Percentiles rank a stretch among this genome's conserved stretches.
Evolutionary conservation across 2,113 vertebrate genomes (phyloP).

Genomic region (Piaya cayana): DNA sequence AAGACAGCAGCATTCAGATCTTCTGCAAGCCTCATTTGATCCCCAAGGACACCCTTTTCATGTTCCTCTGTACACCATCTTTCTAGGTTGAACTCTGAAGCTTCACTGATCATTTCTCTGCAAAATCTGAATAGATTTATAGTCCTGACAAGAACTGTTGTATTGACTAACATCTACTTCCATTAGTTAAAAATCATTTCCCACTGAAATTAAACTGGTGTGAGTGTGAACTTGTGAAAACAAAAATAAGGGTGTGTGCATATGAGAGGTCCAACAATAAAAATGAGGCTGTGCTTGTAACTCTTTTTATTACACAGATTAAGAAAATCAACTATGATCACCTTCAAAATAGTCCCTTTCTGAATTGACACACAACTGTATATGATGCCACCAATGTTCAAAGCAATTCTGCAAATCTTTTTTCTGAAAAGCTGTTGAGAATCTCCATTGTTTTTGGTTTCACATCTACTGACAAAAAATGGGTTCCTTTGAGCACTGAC

Average conservation of each 20-base stretch:
- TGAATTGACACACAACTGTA: no score
- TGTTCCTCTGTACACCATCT: background rate
- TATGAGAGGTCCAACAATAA: no score
- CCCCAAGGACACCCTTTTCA: background rate
- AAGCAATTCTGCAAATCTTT: no score
- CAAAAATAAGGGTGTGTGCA: background rate
- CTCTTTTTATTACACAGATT: no score
- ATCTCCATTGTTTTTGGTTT: no score
- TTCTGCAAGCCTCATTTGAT: background rate
- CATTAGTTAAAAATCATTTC: background rate
- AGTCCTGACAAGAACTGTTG: background rate
- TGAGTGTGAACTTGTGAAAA: background rate
- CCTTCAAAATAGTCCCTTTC: no score
- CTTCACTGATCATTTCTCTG: background rate
- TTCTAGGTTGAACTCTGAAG: background rate
- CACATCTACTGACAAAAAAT: no score
- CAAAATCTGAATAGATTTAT: background rate
- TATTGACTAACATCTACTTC: background rate
- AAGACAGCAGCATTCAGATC: background rate
- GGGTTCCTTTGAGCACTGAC: no score
- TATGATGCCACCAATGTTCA: no score
- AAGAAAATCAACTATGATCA: no score
- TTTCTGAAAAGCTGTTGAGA: no score
- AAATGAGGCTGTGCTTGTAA: no score
- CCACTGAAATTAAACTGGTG: background rate